A percentile compares a stretch with the other conserved stretches of the same genome.
Conservation (phyloP, 2,888 invertebrate genomes). For the Trichopria drosophilae region DNA sequence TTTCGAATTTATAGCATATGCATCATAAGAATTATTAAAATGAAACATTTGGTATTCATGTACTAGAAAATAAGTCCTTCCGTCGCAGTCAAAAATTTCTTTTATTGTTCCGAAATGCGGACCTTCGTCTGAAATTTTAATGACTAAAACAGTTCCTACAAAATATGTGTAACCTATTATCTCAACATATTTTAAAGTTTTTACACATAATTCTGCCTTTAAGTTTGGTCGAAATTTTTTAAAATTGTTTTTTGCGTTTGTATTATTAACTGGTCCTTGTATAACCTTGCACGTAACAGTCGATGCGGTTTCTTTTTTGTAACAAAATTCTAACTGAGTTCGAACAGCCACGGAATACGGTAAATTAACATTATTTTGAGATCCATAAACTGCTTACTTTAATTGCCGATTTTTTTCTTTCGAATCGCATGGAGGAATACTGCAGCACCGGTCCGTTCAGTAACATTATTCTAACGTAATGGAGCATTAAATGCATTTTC, state of each 20-base stretch:
- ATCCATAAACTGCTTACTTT: conserved; percentile 22
- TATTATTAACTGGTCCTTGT: conserved; percentile 12
- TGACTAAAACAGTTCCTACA: conserved; percentile 22
- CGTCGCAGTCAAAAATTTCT: conserved; percentile 29
- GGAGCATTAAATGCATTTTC: conserved; percentile 21
- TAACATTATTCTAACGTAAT: no score
- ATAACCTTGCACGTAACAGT: no score
- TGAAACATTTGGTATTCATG: conserved; percentile 10
- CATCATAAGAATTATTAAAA: conserved; percentile 21
- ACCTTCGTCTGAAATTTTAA: conserved; percentile 19
- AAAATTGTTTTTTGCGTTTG: conserved; percentile 8
- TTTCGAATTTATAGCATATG: conserved; percentile 11
- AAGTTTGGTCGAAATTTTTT: conserved; percentile 8
- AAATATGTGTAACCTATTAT: conserved; percentile 23
- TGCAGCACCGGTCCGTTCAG: no score
- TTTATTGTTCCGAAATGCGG: conserved; percentile 27
- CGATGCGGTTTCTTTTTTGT: conserved; percentile 12
- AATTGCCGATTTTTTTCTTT: conserved; percentile 21
- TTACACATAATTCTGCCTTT: conserved; percentile 9
- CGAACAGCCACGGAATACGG: conserved; percentile 21
- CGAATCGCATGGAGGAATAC: no score
- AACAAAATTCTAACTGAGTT: conserved; percentile 25
- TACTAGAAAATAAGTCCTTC: conserved; percentile 15
- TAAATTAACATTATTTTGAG: conserved; percentile 18
- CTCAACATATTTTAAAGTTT: conserved; percentile 18